Evolutionary conservation across 2,797 vertebrate species (phyloP).

Genomic region (Coreius guichenoti): DNA sequence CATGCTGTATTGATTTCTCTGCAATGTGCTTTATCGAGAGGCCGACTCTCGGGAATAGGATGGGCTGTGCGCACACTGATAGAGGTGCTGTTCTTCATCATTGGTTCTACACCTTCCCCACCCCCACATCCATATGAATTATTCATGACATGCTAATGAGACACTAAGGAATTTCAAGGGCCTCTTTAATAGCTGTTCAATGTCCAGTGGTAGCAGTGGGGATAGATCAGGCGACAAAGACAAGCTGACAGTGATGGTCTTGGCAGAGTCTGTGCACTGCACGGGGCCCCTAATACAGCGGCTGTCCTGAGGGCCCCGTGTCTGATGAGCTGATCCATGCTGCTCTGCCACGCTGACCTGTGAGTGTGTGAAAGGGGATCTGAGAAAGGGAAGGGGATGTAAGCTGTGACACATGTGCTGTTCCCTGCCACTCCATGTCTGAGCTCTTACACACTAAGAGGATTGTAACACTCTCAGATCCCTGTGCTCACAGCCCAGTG

Average conservation of each 20-base stretch:
- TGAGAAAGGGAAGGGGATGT: conserved; percentile 79
- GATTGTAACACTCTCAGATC: conserved; percentile 52
- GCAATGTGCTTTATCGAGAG: conserved; percentile 44
- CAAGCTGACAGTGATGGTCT: conserved; percentile 54
- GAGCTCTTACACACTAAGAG: neutral
- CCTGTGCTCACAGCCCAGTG: conserved; percentile 44
- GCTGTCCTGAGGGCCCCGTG: conserved; percentile 60
- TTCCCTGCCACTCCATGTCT: conserved; percentile 53
- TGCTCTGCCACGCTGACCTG: conserved; percentile 29
- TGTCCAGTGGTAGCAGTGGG: conserved; percentile 45
- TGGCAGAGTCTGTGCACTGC: conserved; percentile 68
- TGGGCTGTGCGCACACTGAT: conserved; percentile 52
- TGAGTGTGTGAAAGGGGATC: conserved; percentile 73
- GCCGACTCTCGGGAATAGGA: conserved; percentile 49
- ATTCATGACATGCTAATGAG: conserved; percentile 67
- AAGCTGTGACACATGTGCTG: conserved; percentile 48
- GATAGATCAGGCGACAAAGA: conserved; percentile 53
- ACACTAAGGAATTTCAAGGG: conserved; percentile 61
- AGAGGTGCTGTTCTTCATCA: conserved; percentile 64
- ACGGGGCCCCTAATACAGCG: conserved; percentile 31
- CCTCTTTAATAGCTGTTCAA: conserved; percentile 63
- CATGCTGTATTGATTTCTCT: conserved; percentile 60
- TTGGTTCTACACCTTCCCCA: conserved; percentile 50
- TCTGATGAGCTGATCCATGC: conserved; percentile 36
- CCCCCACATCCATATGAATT: conserved; percentile 55